Conservation (phyloP, 37 sponge, comb jelly and placozoan genomes). For the Spongia lamella region DNA sequence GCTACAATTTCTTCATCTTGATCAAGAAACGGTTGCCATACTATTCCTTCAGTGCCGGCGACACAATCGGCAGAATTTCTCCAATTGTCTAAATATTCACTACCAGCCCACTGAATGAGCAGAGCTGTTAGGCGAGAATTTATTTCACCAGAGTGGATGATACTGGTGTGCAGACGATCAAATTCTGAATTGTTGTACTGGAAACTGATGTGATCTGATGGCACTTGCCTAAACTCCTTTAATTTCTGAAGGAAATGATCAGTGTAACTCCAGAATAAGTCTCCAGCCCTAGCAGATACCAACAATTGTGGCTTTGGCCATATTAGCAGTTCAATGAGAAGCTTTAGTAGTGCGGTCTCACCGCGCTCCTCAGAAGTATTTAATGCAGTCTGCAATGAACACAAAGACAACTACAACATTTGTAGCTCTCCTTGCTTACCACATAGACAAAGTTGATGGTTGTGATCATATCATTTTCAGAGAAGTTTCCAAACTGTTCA, state of each 20-base stretch:
- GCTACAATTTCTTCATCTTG: conserved; percentile 56
- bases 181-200: conserved; percentile 55
- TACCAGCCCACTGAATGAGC: conserved; percentile 75
- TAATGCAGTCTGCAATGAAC: too few relatives aligned
- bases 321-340: too few relatives aligned
- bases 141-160: conserved; percentile 58
- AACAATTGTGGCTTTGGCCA: too few relatives aligned
- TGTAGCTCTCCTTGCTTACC: too few relatives aligned
- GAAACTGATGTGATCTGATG: conserved; percentile 17
- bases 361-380: too few relatives aligned
- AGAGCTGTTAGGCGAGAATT: conserved; percentile 54
- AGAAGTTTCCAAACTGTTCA: too few relatives aligned
- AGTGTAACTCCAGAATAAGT: conserved; percentile 74
- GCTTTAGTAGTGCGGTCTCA: too few relatives aligned
- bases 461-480: too few relatives aligned
- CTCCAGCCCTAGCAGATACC: background rate
- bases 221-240: background rate
- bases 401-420: too few relatives aligned
- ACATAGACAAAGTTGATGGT: too few relatives aligned
- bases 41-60: conserved; percentile 82
- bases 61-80: conserved; percentile 53
- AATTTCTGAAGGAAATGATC: conserved; percentile 53
- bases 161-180: conserved; percentile 35
- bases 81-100: too few relatives aligned
- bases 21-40: conserved; percentile 72